Evolutionary conservation across 2,113 vertebrate species (phyloP), one percentile per base, ranked within the genome.

Genomic region (Gasterosteus aculeatus): DNA sequence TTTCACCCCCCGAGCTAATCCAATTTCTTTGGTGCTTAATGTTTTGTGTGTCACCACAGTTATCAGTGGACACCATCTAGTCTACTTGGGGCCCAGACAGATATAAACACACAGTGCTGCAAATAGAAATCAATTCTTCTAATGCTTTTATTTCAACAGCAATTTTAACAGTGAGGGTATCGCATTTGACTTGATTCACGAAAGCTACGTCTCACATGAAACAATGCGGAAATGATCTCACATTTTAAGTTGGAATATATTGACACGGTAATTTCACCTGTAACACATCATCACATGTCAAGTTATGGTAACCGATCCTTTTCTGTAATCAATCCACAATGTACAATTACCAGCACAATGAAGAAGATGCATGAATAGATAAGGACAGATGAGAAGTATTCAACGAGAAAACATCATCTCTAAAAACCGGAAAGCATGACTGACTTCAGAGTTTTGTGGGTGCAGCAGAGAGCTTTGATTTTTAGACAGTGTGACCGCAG

Each of bases 11-110:
- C 57, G 31, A 38, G 77, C 81, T 90, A 91, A 92, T 91, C 66
- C 66, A 85, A 85, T 92, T 91, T 82, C 62, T 53, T 47, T 22
- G 26, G 31, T 77, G 58, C 73, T 69, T 87, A 78, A 85, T 85
- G 78, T 72, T 82, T 82, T 72, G 14, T 49, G 56, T 62, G 71
- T 88, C 81, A 81, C 46, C 85, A 69, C 68, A 61, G 78, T 85
- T 89, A 86, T 88, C 82, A 63, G 39, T 60, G 51, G 59, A 83
- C 77, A 78, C 33, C 73, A 86, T 84, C 71, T 51, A 10, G 29
- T 79, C 67, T 58, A 58, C 75, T 74, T 57, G 63, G 42, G 66
- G 33, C 33, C 22, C 54, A 61, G 35, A 61, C 19, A 42, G n/a
- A 68, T 39, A 75, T 71, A 69, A 81, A 87, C 79, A 87, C 71